Base-by-base conservation (phyloP, 1,140 invertebrate genomes). In the Drosophila prosaltans region DNA sequence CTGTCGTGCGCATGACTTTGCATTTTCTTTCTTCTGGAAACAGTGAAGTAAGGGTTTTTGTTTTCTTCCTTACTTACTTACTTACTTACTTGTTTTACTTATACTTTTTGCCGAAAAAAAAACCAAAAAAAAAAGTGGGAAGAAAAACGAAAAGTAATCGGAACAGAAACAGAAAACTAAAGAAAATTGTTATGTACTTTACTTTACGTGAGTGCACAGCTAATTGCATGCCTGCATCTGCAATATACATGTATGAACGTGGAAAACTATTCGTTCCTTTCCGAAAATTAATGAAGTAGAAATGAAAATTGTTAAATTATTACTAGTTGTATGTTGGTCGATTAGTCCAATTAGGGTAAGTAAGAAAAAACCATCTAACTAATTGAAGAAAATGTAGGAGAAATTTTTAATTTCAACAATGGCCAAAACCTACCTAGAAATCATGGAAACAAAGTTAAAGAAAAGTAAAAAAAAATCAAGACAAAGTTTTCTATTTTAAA, bases 1-100 rank as follows among this genome's bases (percentile, higher is more conserved):
- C 69, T 79, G 63, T 86, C 70, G 78, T 85, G 81, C 81, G 81
- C 81, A 85, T 85, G 81, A 81, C 81, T 86, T 85, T 85, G 77
- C 77, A 78, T 81, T 81, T 76, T 77, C 70, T 48, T 58, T 70
- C 74, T 59, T 68, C 59, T 32, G 70, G 36, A 48, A 48, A 21
- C 45, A 51, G 45, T 36, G n/a, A 51, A 39, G 57, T 59, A 59
- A 59, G 30, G 30, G 57, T 59, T 59, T 59, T 59, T 59, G 57
- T 58, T 58, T 36, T 36, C 32, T 58, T 58, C n/a, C 32, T 6
- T 7, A 36, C 32, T 36, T 36, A 36, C 32, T 36, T 36, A 36
- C 32, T 1, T 36, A 36, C 28, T 30, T 30, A 30, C 28, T 30
- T 30, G 4, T 4, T 41, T 43, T 66, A 39, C 45, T 51, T 55